Conservation (phyloP, 2,888 invertebrate species). For the Chymomyza caudatula region DNA sequence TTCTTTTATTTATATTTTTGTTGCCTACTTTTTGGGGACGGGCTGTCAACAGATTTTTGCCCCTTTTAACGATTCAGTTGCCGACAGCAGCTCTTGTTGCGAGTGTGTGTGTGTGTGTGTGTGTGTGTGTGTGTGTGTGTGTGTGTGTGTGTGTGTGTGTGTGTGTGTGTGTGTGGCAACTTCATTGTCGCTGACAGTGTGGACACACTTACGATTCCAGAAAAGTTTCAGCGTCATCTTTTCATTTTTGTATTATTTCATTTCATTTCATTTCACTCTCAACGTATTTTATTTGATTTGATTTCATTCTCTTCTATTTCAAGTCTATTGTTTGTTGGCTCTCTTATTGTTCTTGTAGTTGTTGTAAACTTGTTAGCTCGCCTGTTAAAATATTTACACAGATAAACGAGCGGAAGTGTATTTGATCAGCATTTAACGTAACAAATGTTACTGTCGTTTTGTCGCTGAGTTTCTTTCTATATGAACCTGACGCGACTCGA, state of each 20-base stretch:
- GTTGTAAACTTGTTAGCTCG: conserved; percentile 59
- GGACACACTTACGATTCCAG: neutral
- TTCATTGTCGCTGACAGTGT: neutral
- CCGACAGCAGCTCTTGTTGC: neutral
- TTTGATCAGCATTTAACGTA: conserved; percentile 63
- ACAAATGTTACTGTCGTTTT: conserved; percentile 23
- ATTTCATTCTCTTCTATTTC: conserved; percentile 26
- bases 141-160: neutral
- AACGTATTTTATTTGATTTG: neutral
- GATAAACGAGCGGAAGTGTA: conserved; percentile 72
- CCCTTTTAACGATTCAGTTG: conserved; percentile 50
- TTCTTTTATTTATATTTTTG: conserved; percentile 7
- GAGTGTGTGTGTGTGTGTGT: neutral
- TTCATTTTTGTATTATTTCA: neutral
- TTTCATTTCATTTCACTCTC: neutral
- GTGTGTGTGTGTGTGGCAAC: neutral
- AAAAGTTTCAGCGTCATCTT: neutral
- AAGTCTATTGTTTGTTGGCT: conserved; percentile 28
- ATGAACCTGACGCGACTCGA: neutral
- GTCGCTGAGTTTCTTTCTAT: neutral
- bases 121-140: neutral
- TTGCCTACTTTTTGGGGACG: conserved; percentile 15
- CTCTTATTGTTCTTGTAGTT: conserved; percentile 29
- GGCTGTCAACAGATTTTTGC: conserved; percentile 38
- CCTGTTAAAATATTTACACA: conserved; percentile 68